These are phyloP conservation scores for Pandion haliaetus DNA, from an alignment of 2,113 vertebrate genomes.

Conservation along the genomic window DNA sequence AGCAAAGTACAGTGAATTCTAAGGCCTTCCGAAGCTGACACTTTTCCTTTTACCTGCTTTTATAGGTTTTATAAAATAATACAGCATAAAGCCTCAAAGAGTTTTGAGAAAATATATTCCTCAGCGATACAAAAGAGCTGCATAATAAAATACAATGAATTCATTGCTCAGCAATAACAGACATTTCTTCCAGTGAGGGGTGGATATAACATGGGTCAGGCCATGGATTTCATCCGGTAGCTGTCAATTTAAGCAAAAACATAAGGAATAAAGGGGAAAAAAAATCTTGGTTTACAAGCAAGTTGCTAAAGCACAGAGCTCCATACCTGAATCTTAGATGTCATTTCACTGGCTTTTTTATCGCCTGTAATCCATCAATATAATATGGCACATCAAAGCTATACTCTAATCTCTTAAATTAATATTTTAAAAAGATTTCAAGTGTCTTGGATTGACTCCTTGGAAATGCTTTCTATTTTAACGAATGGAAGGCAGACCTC, in stretches of 20 bases:
- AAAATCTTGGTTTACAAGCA: background rate
- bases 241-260: conserved; percentile 2
- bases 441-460: background rate
- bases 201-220: background rate
- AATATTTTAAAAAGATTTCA: conserved; percentile 23
- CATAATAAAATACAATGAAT: background rate
- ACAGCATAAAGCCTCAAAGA: background rate
- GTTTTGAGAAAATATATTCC: background rate
- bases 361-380: background rate
- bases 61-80: background rate
- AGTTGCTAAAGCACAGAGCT: background rate
- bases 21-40: background rate
- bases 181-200: background rate
- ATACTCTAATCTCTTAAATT: conserved; percentile 33
- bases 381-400: conserved; percentile 16
- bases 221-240: background rate
- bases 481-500: background rate
- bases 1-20: background rate
- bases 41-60: background rate
- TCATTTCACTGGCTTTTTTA: conserved; percentile 9
- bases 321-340: background rate
- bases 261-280: background rate
- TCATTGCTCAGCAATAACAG: background rate
- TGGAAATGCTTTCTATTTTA: conserved; percentile 14
- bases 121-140: background rate